phyloP scores from a whole-genome alignment of 2,113 vertebrate species.

The Motacilla alba region DNA sequence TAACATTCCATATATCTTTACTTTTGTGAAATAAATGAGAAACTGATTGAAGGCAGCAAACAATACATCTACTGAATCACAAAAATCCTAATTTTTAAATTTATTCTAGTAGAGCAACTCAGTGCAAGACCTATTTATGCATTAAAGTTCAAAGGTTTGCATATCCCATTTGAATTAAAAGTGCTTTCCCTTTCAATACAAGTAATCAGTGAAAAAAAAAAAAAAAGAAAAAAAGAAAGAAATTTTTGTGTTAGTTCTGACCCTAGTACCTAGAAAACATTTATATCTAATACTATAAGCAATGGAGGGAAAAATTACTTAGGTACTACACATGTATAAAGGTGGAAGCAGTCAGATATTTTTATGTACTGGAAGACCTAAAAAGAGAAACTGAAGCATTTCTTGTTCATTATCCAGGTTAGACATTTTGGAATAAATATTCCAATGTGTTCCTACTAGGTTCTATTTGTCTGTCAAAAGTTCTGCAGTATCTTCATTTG shows the following conservation, averaged over 20 bases:
- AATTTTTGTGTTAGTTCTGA: neutral
- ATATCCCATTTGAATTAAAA: neutral
- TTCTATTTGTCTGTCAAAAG: neutral
- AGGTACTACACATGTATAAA: neutral
- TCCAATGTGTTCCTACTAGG: neutral
- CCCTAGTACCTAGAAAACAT: neutral
- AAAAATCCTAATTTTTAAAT: neutral
- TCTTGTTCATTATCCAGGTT: neutral
- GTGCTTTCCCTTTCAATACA: neutral
- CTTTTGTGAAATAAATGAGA: neutral
- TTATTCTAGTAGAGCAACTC: neutral
- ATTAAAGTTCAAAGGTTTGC: neutral
- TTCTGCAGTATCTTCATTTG: neutral
- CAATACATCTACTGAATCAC: neutral
- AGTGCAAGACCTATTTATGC: neutral
- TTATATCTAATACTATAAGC: neutral
- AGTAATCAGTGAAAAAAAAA: neutral
- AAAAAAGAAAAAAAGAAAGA: neutral
- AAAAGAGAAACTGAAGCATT: neutral
- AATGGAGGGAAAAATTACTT: neutral
- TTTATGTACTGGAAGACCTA: neutral
- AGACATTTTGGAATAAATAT: neutral
- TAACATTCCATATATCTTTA: neutral
- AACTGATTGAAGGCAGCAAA: neutral
- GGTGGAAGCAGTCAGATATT: neutral